A percentile compares a stretch with the other conserved stretches of the same genome.
These are phyloP conservation scores for Zaprionus obscuricornis DNA, from an alignment of 2,888 invertebrate genomes.

Conservation along the genomic window DNA sequence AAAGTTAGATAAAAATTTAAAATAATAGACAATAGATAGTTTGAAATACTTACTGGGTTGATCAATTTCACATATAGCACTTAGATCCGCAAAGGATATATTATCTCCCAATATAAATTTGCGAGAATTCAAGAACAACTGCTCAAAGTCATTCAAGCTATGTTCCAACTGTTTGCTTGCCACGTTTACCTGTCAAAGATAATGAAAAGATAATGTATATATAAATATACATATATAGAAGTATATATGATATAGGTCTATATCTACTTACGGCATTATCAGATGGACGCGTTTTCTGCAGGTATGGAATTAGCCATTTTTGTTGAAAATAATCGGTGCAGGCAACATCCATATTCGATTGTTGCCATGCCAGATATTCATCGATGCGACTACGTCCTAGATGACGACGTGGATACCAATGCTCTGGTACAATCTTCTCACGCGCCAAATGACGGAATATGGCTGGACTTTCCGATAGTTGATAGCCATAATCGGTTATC, in stretches of 20 bases:
- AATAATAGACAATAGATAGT: neutral
- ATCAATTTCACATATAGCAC: slow-evolving; percentile 90
- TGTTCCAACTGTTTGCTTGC: slow-evolving; percentile 84
- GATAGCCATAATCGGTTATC: slow-evolving; percentile 88
- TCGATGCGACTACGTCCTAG: slow-evolving; percentile 87
- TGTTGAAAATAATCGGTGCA: slow-evolving; percentile 86
- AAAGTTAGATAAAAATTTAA: too few species aligned
- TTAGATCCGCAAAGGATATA: slow-evolving; percentile 89
- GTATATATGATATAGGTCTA: neutral
- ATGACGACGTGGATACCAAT: slow-evolving; percentile 88
- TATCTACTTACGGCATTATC: slow-evolving; percentile 82
- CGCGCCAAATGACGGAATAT: slow-evolving; percentile 87
- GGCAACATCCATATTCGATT: slow-evolving; percentile 86
- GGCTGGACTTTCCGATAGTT: slow-evolving; percentile 88
- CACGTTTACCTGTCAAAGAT: slow-evolving; percentile 62
- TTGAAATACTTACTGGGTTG: slow-evolving; percentile 87
- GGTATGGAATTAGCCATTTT: slow-evolving; percentile 84
- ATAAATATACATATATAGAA: neutral
- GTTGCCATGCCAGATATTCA: slow-evolving; percentile 90
- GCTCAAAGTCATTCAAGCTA: slow-evolving; percentile 86
- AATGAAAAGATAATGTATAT: neutral
- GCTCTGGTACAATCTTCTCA: slow-evolving; percentile 85
- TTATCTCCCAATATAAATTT: slow-evolving; percentile 86
- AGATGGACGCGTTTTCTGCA: slow-evolving; percentile 84
- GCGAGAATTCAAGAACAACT: slow-evolving; percentile 83